Evolutionary conservation across 2,113 vertebrate species (phyloP).

Genomic region (Thalassoma bifasciatum): DNA sequence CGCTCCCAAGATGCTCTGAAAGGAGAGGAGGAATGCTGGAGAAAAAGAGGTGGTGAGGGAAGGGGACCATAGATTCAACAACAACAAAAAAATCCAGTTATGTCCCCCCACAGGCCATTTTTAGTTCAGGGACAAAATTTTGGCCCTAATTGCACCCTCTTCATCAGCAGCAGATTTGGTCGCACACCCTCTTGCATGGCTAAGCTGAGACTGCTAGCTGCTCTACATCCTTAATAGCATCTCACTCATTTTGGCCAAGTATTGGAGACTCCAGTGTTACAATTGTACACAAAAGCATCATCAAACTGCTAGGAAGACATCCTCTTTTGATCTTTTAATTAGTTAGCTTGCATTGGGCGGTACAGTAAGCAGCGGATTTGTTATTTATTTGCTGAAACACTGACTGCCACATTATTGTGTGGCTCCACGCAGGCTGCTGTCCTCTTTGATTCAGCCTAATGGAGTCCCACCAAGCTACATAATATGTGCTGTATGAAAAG

Average conservation of each 20-base stretch:
- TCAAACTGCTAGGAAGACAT: slow-evolving; percentile 62
- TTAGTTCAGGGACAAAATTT: slow-evolving; percentile 55
- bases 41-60: slow-evolving; percentile 62
- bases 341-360: slow-evolving; percentile 73
- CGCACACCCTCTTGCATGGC: slow-evolving; percentile 24
- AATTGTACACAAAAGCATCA: slow-evolving; percentile 54
- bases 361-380: slow-evolving; percentile 78
- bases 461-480: slow-evolving; percentile 81
- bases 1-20: slow-evolving; percentile 80
- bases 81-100: slow-evolving; percentile 22
- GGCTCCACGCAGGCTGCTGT: slow-evolving; percentile 67
- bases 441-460: slow-evolving; percentile 82
- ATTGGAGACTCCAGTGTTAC: slow-evolving; percentile 42
- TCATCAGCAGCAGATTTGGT: slow-evolving; percentile 42
- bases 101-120: slow-evolving; percentile 62
- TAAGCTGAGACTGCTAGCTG: slow-evolving; percentile 38
- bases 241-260: slow-evolving; percentile 47
- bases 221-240: slow-evolving; percentile 60
- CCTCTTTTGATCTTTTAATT: slow-evolving; percentile 79
- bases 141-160: slow-evolving; percentile 54
- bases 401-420: slow-evolving; percentile 75
- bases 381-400: slow-evolving; percentile 80
- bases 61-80: slow-evolving; percentile 43
- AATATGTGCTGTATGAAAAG: slow-evolving; percentile 75
- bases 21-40: slow-evolving; percentile 70